phyloP scores from a whole-genome alignment of 2,888 invertebrate genomes.

The Polia nebulosa region DNA sequence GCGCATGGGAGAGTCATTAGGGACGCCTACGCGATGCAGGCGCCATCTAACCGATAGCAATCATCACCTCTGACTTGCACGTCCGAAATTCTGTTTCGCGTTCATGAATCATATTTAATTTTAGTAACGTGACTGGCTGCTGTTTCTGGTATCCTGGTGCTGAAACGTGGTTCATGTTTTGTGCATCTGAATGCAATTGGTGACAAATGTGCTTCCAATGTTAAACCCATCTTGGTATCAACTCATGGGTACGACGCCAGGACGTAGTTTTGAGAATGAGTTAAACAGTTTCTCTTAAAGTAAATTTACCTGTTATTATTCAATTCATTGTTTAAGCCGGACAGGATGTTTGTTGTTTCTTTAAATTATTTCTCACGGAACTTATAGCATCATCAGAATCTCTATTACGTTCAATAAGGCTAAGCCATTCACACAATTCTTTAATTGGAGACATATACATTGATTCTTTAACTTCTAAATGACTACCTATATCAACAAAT shows the following conservation, averaged over 20 bases:
- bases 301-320: constrained; percentile 59
- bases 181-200: constrained; percentile 32
- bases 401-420: constrained; percentile 20
- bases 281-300: constrained; percentile 48
- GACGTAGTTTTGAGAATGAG: constrained; percentile 42
- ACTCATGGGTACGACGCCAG: constrained; percentile 9
- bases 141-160: constrained; percentile 37
- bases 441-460: constrained; percentile 14
- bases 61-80: constrained; percentile 85
- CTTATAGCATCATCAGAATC: constrained; percentile 14
- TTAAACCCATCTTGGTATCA: constrained; percentile 5
- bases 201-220: constrained; percentile 25
- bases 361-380: constrained; percentile 41
- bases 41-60: constrained; percentile 87
- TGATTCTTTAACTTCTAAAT: constrained; percentile 12
- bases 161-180: constrained; percentile 37
- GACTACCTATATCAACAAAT: neutral
- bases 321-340: constrained; percentile 41
- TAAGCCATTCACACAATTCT: constrained; percentile 12
- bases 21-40: constrained; percentile 71
- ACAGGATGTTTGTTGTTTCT: constrained; percentile 47
- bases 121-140: constrained; percentile 55
- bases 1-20: constrained; percentile 88
- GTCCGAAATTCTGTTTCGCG: constrained; percentile 71
- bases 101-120: constrained; percentile 66